Conservation (phyloP, 2,888 invertebrate genomes). For the Scaptomyza polygonia region DNA sequence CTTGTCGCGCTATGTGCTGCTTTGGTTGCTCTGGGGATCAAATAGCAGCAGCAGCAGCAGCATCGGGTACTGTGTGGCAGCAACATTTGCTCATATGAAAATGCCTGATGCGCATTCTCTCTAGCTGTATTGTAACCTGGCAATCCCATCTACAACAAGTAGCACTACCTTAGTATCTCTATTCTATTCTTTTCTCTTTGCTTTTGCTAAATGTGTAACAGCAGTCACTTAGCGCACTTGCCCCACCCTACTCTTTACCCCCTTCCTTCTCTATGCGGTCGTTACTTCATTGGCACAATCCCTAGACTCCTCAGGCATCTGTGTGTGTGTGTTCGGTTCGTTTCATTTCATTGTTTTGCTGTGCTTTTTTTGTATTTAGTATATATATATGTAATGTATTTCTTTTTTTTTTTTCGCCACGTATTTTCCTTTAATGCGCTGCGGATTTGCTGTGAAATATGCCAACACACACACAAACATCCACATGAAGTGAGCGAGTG, state of each 20-base stretch:
- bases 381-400: conserved; percentile 36
- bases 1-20: conserved; percentile 61
- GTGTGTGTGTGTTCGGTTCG: conserved; percentile 24
- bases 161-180: conserved; percentile 3
- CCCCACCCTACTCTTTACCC: conserved; percentile 9
- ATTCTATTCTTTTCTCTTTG: neutral
- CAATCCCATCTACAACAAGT: conserved; percentile 51
- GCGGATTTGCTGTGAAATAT: conserved; percentile 78
- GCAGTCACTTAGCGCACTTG: conserved; percentile 67
- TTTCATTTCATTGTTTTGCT: conserved; percentile 73
- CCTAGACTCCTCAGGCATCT: conserved; percentile 56
- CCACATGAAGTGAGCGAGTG: conserved; percentile 9
- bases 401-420: conserved; percentile 68
- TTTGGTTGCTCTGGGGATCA: conserved; percentile 63
- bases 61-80: conserved; percentile 53
- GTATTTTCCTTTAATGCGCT: conserved; percentile 78
- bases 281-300: conserved; percentile 78
- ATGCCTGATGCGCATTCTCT: conserved; percentile 43
- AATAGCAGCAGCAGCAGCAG: conserved; percentile 34
- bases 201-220: conserved; percentile 61
- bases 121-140: conserved; percentile 57
- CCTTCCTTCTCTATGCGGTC: conserved; percentile 47
- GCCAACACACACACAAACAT: conserved; percentile 32
- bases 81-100: conserved; percentile 69
- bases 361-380: conserved; percentile 44